Percentiles rank a stretch among this genome's conserved stretches.
Evolutionary conservation across 2,113 vertebrate species (phyloP).

Genomic region (Aleadryas rufinucha): DNA sequence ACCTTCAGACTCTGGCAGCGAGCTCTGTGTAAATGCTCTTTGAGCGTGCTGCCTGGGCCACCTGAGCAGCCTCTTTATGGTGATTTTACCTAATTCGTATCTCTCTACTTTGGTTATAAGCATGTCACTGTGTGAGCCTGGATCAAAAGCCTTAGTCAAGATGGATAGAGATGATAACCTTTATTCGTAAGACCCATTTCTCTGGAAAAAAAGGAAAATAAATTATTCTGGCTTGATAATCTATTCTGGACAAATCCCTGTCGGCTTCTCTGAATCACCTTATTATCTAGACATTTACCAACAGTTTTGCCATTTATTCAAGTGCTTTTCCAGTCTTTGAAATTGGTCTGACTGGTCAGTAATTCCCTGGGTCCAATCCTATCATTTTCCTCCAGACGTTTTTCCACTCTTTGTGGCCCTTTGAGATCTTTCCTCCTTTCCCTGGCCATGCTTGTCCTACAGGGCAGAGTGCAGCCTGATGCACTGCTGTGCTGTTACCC

Average conservation of each 20-base stretch:
- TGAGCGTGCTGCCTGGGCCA: not conserved
- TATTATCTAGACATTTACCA: not conserved
- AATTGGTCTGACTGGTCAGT: not conserved
- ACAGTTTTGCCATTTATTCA: not conserved
- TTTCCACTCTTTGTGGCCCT: not conserved
- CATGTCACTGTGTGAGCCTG: not conserved
- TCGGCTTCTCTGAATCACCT: not conserved
- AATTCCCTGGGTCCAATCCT: not conserved
- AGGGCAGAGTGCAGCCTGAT: not conserved
- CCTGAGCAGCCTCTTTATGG: not conserved
- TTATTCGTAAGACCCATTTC: not conserved
- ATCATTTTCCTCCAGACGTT: not conserved
- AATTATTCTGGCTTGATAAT: not conserved
- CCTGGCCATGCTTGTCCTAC: not conserved
- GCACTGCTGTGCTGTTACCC: not conserved
- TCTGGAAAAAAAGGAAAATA: not conserved
- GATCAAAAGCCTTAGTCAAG: constrained; percentile 13
- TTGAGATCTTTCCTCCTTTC: not conserved
- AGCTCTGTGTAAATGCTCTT: not conserved
- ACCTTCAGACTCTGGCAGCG: not conserved
- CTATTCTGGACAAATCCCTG: not conserved
- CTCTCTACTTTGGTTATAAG: not conserved
- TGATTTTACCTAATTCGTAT: not conserved
- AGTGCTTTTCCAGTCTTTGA: not conserved
- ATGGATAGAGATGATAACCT: not conserved